Evolutionary conservation across 2,797 vertebrate genomes (phyloP).

Genomic region (Clamator glandarius): DNA sequence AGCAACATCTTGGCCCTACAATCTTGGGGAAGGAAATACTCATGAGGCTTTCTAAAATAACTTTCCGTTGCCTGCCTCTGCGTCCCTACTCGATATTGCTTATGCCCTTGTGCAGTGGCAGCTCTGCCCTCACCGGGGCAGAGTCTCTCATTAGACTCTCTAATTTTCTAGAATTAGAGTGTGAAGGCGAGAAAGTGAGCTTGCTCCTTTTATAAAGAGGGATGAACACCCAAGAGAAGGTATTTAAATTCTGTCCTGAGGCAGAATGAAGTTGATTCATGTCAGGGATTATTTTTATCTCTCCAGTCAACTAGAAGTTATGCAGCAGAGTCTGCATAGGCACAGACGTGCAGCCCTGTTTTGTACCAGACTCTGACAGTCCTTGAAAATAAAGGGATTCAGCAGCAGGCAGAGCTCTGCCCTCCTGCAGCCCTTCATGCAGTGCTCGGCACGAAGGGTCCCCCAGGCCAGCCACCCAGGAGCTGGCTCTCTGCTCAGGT

Average conservation of each 20-base stretch:
- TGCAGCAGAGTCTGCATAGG: slow-evolving; percentile 40
- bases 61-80: not conserved
- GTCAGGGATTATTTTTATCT: slow-evolving; percentile 75
- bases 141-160: not conserved
- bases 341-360: not conserved
- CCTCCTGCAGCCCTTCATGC: not conserved
- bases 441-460: not conserved
- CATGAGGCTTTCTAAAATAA: not conserved
- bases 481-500: not conserved
- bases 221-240: slow-evolving; percentile 42
- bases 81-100: not conserved
- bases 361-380: not conserved
- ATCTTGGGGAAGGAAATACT: not conserved
- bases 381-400: not conserved
- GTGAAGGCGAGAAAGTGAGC: slow-evolving; percentile 1
- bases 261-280: slow-evolving; percentile 66
- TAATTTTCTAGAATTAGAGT: not conserved
- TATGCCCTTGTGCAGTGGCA: not conserved
- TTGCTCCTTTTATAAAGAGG: not conserved
- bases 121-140: not conserved
- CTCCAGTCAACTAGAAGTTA: slow-evolving; percentile 68
- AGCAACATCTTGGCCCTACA: not conserved
- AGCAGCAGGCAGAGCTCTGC: slow-evolving; percentile 4
- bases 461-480: not conserved
- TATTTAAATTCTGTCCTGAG: slow-evolving; percentile 40